Evolutionary conservation across 53 echinoderm and acorn worm species (phyloP).

Genomic region (Paelopatides confundens): DNA sequence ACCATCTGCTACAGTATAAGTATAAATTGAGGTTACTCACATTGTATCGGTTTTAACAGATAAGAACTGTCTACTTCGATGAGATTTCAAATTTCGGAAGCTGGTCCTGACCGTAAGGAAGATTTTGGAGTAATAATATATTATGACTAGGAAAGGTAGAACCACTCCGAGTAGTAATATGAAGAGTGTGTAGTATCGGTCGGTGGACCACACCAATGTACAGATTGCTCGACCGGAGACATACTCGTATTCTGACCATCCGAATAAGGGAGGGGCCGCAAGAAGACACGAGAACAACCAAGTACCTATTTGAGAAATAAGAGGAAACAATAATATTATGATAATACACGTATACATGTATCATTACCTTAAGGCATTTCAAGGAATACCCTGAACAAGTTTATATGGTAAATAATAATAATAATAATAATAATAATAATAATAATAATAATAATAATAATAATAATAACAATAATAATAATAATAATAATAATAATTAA

Average conservation of each 20-base stretch:
- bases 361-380: too few relatives aligned
- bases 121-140: conserved; percentile 78
- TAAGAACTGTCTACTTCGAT: conserved; percentile 29
- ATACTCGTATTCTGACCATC: conserved; percentile 90
- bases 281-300: conserved; percentile 81
- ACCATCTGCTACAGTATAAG: too few relatives aligned
- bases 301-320: conserved; percentile 59
- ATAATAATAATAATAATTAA: too few relatives aligned
- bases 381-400: too few relatives aligned
- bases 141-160: conserved; percentile 77
- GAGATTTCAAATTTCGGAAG: conserved; percentile 74
- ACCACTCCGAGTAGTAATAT: conserved; percentile 83
- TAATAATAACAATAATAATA: too few relatives aligned
- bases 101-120: conserved; percentile 79
- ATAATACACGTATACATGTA: too few relatives aligned
- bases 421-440: too few relatives aligned
- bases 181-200: conserved; percentile 84
- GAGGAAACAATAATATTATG: conserved; percentile 8
- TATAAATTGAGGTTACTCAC: background rate
- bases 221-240: conserved; percentile 85
- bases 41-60: background rate
- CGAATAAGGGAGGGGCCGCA: conserved; percentile 82
- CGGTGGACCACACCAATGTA: conserved; percentile 88
- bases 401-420: too few relatives aligned
- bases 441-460: too few relatives aligned